phyloP scores from a whole-genome alignment of 2,888 invertebrate genomes.

The Lumbricus terrestris region DNA sequence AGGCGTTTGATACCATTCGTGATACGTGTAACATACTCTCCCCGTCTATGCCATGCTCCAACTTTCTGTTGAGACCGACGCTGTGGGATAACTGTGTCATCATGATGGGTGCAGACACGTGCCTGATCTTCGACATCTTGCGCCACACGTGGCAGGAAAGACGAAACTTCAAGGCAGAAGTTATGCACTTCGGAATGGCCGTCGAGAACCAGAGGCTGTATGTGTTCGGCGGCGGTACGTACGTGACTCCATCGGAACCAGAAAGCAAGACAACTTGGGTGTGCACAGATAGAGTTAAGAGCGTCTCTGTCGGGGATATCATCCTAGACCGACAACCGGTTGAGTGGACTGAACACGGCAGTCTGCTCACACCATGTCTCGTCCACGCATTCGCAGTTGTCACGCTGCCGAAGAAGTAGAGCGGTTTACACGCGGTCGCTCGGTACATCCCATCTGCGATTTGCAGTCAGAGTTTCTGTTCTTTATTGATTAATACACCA shows the following conservation, averaged over 20 bases:
- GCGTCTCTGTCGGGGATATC: background rate
- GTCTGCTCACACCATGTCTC: background rate
- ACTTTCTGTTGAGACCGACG: background rate
- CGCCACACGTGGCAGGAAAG: conserved; percentile 4
- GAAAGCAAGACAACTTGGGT: background rate
- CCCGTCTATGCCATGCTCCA: background rate
- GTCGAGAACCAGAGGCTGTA: background rate
- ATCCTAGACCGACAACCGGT: background rate
- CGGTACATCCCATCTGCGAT: background rate
- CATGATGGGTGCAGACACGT: background rate
- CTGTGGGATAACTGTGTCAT: background rate
- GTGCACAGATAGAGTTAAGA: background rate
- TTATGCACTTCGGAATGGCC: background rate
- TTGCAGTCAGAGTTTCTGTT: background rate
- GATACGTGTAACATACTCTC: background rate
- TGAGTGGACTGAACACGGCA: background rate
- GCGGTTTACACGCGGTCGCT: background rate
- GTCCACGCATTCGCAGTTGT: conserved; percentile 3
- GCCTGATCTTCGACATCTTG: background rate
- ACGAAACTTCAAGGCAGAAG: background rate
- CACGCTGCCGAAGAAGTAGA: background rate
- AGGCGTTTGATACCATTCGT: background rate
- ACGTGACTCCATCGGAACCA: background rate
- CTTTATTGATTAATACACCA: no score
- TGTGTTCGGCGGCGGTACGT: background rate